Evolutionary conservation across 23 tunicate species (phyloP).

Genomic region (Ciona savignyi): DNA sequence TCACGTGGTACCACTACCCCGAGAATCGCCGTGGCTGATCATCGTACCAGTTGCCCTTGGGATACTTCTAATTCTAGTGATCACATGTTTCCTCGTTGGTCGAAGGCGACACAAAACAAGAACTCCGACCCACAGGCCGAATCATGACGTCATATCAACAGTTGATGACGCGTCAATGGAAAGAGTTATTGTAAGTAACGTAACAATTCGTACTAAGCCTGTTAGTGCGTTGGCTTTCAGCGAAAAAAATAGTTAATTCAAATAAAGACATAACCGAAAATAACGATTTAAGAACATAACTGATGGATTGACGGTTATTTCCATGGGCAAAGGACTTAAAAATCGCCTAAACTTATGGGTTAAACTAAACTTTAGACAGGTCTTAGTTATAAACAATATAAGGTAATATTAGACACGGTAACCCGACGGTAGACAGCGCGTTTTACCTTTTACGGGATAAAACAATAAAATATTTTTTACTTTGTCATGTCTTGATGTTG

Average conservation of each 20-base stretch:
- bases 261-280: too few species aligned
- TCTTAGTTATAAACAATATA: too few species aligned
- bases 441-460: slow-evolving; percentile 10
- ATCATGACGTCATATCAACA: neutral
- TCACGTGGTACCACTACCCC: neutral
- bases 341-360: too few species aligned
- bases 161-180: slow-evolving; percentile 5
- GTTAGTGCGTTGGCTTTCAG: too few species aligned
- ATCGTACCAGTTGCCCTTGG: slow-evolving; percentile 3
- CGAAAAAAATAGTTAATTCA: too few species aligned
- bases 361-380: too few species aligned
- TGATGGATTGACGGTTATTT: too few species aligned
- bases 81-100: slow-evolving; percentile 5
- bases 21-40: neutral
- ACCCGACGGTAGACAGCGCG: neutral
- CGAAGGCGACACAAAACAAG: neutral
- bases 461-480: neutral
- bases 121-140: neutral
- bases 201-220: neutral
- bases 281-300: too few species aligned
- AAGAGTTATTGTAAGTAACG: slow-evolving; percentile 2
- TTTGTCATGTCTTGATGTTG: neutral
- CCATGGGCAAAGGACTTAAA: too few species aligned
- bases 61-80: neutral
- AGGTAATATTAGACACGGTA: neutral